Base-by-base conservation (phyloP, 2,888 invertebrate species). In the Acanthosepion esculentum region DNA sequence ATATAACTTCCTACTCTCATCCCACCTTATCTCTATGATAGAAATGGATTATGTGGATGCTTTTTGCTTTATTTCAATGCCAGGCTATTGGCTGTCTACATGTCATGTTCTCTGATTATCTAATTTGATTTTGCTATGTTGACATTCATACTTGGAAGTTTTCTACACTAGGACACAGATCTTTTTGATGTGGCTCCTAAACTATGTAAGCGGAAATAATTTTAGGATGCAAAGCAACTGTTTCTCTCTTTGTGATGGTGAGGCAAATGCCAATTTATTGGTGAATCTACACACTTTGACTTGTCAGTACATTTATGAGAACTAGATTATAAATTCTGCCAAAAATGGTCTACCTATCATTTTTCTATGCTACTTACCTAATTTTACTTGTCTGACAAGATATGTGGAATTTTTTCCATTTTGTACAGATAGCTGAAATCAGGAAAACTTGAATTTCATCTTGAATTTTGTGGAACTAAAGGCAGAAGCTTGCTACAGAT, bases 171-270 rank as follows among this genome's bases (percentile, higher is more conserved):
- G 20, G 78, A 78, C 78, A 78, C 78, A 15, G n/a, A 78, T 78
- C 78, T 78, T 78, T 55, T 78, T 78, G 78, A 78, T n/a, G n/a
- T 78, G 4, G 18, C 4, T 18, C 33, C 15, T n/a, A 78, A 78
- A 78, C 78, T 78, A 78, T 78, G n/a, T 78, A 78, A 78, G 78
- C n/a, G n/a, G 78, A n/a, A 78, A 78, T n/a, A 10, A 78, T 78
- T 78, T 78, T n/a, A 15, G n/a, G n/a, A 59, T 50, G 15, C 59
- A 59, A 59, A 7, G 59, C 59, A 23, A 23, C 59, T 59, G 59
- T 55, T 78, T n/a, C 15, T 78, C n/a, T 78, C 7, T 78, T 78
- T 78, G 33, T 33, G n/a, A 5, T 33, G n/a, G n/a, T n/a, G n/a
- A 78, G 12, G n/a, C n/a, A 78, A 78, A 78, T n/a, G n/a, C n/a